phyloP scores from a whole-genome alignment of 1,140 invertebrate species.

The Goniozus legneri region DNA sequence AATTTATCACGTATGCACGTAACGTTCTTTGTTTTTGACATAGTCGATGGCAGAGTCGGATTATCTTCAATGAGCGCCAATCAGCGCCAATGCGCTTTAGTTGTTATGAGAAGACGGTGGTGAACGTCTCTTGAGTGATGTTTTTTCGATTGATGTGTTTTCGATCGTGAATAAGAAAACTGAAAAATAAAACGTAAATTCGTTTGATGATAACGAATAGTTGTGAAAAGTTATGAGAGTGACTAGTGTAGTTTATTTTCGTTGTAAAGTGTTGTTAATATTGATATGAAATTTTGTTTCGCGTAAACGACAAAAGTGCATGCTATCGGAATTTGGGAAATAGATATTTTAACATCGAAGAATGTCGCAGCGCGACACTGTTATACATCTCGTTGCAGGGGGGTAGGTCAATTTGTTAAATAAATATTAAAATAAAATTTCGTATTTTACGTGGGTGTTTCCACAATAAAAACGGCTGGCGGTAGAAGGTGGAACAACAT shows the following conservation, averaged over 20 bases:
- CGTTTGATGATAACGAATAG: background rate
- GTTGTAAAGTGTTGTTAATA: background rate
- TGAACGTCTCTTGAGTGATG: background rate
- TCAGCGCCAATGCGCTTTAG: conserved; percentile 7
- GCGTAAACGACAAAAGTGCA: no score
- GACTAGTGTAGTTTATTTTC: background rate
- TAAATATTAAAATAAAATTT: conserved; percentile 18
- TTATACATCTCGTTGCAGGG: conserved; percentile 83
- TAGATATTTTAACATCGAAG: conserved; percentile 22
- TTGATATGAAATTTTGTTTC: background rate
- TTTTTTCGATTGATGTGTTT: background rate
- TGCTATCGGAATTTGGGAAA: conserved; percentile 16
- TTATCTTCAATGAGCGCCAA: background rate
- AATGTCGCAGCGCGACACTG: conserved; percentile 75
- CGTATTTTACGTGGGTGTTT: background rate
- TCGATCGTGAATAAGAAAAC: background rate
- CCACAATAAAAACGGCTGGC: no score
- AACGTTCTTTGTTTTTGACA: no score
- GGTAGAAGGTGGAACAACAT: no score
- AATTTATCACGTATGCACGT: no score
- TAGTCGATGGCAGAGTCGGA: background rate
- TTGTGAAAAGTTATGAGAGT: background rate
- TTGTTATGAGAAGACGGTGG: conserved; percentile 18
- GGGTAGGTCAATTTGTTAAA: conserved; percentile 66
- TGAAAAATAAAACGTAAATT: background rate